Conservation (phyloP, 2,888 invertebrate genomes). For the Rhagonycha lutea region DNA sequence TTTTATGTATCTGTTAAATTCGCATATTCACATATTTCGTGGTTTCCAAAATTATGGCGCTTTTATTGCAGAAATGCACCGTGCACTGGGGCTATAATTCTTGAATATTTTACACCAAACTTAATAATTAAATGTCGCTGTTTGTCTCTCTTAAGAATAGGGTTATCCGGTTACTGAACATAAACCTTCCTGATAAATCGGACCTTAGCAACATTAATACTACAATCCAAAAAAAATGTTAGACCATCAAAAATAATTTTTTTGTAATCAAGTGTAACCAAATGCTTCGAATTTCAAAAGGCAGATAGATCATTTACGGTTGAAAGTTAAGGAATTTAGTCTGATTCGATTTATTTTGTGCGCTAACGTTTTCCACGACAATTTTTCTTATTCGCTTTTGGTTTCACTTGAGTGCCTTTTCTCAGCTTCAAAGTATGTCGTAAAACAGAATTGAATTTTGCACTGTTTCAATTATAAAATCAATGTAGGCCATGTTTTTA, state of each 20-base stretch:
- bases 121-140: background rate
- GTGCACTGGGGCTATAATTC: slow-evolving; percentile 6
- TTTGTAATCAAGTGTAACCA: slow-evolving; percentile 18
- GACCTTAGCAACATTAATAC: background rate
- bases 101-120: background rate
- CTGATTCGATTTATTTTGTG: slow-evolving; percentile 46
- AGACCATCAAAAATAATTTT: background rate
- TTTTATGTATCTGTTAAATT: slow-evolving; percentile 9
- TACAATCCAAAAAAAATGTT: background rate
- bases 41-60: slow-evolving; percentile 25
- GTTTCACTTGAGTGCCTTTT: slow-evolving; percentile 38
- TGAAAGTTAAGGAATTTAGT: slow-evolving; percentile 42
- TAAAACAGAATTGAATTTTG: slow-evolving; percentile 24
- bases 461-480: slow-evolving; percentile 21
- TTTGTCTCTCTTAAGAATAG: background rate
- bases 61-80: slow-evolving; percentile 18
- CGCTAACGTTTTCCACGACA: slow-evolving; percentile 38
- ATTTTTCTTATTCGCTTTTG: slow-evolving; percentile 40
- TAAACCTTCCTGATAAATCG: background rate
- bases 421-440: slow-evolving; percentile 21
- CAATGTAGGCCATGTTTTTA: slow-evolving; percentile 6
- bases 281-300: slow-evolving; percentile 31
- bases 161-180: background rate
- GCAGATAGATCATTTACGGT: slow-evolving; percentile 44
- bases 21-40: slow-evolving; percentile 24